These are phyloP conservation scores for Phragmatobia fuliginosa DNA, from an alignment of 2,888 invertebrate genomes.

Conservation along the genomic window DNA sequence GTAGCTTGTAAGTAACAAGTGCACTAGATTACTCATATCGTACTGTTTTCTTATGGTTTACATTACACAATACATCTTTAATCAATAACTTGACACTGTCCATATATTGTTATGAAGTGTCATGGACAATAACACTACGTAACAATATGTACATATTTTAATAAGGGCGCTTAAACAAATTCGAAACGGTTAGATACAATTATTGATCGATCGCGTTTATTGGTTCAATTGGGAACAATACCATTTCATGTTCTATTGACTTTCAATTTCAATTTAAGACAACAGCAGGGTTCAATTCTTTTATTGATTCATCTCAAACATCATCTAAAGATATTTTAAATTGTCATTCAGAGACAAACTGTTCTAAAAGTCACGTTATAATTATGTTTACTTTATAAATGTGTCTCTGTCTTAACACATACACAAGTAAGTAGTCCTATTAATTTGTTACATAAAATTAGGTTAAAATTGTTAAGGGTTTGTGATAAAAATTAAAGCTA, in stretches of 20 bases:
- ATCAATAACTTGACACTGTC: neutral
- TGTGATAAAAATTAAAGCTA: too few relatives aligned
- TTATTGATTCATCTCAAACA: conserved; percentile 17
- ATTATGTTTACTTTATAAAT: too few relatives aligned
- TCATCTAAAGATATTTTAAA: conserved; percentile 5
- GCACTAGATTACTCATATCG: neutral
- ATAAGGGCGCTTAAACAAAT: conserved; percentile 21
- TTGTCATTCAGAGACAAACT: neutral
- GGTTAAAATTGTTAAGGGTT: too few relatives aligned
- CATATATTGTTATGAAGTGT: conserved; percentile 1
- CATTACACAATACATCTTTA: neutral
- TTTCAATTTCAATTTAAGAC: conserved; percentile 46
- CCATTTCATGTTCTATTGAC: conserved; percentile 37
- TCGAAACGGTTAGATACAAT: conserved; percentile 27
- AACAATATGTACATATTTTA: conserved; percentile 7
- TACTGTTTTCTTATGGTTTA: neutral
- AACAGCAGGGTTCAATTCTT: conserved; percentile 43
- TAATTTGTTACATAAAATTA: too few relatives aligned
- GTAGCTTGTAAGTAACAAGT: too few relatives aligned
- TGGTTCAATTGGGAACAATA: conserved; percentile 48
- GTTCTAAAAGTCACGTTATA: neutral
- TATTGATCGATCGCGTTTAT: conserved; percentile 49
- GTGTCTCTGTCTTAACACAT: too few relatives aligned
- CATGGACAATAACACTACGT: neutral
- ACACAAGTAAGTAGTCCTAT: too few relatives aligned